Percentiles rank a stretch among this genome's conserved stretches.
These are phyloP conservation scores for Ceuthmochares aereus DNA, from an alignment of 2,113 vertebrate species.

Conservation along the genomic window DNA sequence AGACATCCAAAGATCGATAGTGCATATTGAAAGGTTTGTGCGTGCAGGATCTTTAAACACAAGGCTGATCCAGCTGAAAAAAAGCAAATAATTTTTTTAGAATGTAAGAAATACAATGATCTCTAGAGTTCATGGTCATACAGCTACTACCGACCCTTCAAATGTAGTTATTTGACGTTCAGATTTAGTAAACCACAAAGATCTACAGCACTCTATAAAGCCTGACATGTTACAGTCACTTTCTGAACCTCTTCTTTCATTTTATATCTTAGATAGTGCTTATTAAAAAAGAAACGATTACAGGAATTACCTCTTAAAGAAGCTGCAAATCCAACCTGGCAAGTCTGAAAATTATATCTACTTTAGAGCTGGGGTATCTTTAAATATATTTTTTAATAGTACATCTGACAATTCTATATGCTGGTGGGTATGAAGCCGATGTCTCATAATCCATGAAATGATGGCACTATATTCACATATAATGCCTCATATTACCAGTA, in stretches of 20 bases:
- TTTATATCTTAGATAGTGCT: not conserved
- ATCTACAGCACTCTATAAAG: not conserved
- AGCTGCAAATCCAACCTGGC: not conserved
- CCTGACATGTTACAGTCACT: not conserved
- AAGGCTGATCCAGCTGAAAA: not conserved
- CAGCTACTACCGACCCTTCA: not conserved
- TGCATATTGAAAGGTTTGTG: not conserved
- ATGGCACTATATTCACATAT: not conserved
- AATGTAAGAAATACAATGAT: not conserved
- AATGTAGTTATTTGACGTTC: not conserved
- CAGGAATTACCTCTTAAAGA: constrained; percentile 22
- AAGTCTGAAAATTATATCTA: not conserved
- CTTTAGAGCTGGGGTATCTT: not conserved
- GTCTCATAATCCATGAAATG: not conserved
- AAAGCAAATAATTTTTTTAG: not conserved
- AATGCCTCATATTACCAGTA: not conserved
- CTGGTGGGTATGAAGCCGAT: constrained; percentile 10
- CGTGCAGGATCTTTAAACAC: not conserved
- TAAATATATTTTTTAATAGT: not conserved
- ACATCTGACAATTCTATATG: not conserved
- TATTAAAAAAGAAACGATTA: constrained; percentile 8
- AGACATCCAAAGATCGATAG: not conserved
- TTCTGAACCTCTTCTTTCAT: constrained; percentile 16
- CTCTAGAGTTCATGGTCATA: not conserved
- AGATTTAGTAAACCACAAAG: not conserved